Conservation (phyloP, 1,140 invertebrate species). For the Caligus rogercresseyi region DNA sequence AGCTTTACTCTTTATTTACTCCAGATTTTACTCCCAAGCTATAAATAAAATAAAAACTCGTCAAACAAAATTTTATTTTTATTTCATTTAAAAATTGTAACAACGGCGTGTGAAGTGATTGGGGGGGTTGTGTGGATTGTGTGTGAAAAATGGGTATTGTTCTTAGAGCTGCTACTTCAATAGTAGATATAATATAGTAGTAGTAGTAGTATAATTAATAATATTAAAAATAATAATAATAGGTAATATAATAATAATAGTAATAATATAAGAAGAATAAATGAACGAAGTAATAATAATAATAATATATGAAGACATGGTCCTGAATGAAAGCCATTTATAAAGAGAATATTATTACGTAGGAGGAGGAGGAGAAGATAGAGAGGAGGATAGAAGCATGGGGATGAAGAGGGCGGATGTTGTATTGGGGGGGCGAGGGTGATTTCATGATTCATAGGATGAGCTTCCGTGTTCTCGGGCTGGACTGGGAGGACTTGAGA, state of each 20-base stretch:
- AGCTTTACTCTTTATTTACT: too few species aligned
- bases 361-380: too few species aligned
- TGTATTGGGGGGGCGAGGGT: too few species aligned
- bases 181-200: neutral
- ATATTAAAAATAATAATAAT: neutral
- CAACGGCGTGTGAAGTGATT: too few species aligned
- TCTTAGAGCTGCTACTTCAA: neutral
- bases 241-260: neutral
- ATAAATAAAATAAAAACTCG: too few species aligned
- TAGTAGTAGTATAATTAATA: neutral
- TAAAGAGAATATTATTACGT: too few species aligned
- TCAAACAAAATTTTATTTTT: neutral
- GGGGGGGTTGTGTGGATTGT: too few species aligned
- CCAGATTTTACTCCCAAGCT: too few species aligned
- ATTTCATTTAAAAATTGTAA: neutral
- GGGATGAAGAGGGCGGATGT: too few species aligned
- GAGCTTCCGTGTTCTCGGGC: slow-evolving; percentile 51
- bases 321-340: neutral
- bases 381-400: too few species aligned
- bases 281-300: too few species aligned
- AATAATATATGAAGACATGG: neutral
- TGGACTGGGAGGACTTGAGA: slow-evolving; percentile 53
- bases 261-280: too few species aligned
- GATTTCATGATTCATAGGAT: slow-evolving; percentile 25
- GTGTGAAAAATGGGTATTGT: neutral